phyloP scores from a whole-genome alignment of 2,797 vertebrate genomes.

The Synanceia verrucosa region DNA sequence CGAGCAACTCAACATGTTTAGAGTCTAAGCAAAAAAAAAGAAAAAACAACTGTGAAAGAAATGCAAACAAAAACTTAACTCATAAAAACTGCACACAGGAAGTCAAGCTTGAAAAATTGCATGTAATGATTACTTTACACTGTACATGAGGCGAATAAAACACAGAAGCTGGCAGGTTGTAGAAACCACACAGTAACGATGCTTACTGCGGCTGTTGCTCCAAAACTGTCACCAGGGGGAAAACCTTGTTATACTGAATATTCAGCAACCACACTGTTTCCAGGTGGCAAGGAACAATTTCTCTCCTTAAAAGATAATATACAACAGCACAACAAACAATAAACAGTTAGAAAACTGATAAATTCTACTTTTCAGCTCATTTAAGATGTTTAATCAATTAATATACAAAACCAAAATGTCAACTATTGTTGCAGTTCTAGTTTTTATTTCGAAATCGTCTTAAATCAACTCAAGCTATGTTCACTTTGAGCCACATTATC shows the following conservation, averaged over 20 bases:
- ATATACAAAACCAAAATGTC: neutral
- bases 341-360: neutral
- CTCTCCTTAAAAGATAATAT: slow-evolving; percentile 11
- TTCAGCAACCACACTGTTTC: slow-evolving; percentile 44
- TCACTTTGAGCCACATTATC: neutral
- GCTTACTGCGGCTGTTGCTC: slow-evolving; percentile 39
- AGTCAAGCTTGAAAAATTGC: neutral
- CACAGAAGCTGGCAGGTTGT: slow-evolving; percentile 16
- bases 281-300: slow-evolving; percentile 32
- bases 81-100: neutral
- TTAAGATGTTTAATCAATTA: neutral
- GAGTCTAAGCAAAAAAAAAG: neutral
- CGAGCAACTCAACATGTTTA: neutral
- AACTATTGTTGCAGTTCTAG: neutral
- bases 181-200: slow-evolving; percentile 41
- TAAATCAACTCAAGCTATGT: neutral
- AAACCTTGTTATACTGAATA: slow-evolving; percentile 59
- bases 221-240: slow-evolving; percentile 50
- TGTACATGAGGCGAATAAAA: neutral
- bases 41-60: neutral
- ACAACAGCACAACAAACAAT: neutral
- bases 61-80: neutral
- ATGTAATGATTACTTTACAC: slow-evolving; percentile 6
- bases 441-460: neutral
- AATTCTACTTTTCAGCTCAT: neutral